phyloP scores from a whole-genome alignment of 2,113 vertebrate genomes.

The Clupea harengus region DNA sequence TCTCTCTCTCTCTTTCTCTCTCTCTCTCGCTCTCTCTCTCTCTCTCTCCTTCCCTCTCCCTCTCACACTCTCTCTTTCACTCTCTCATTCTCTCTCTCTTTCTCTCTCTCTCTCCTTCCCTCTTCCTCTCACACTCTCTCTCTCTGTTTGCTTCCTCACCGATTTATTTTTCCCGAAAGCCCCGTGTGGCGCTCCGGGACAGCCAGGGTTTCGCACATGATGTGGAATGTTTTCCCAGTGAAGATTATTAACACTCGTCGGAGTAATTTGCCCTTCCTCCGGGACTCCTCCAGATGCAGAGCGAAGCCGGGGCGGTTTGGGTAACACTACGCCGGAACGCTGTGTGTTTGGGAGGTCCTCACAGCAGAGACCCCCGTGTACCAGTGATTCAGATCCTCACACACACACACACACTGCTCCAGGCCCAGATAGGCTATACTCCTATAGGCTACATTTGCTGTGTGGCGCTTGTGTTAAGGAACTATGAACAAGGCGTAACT shows the following conservation, averaged over 20 bases:
- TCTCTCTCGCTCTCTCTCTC: conserved; percentile 23
- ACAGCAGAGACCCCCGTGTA: background rate
- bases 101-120: conserved; percentile 27
- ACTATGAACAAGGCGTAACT: too few relatives aligned
- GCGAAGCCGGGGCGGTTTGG: background rate
- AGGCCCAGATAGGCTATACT: too few relatives aligned
- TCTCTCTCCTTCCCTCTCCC: conserved; percentile 44
- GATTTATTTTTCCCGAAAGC: conserved; percentile 57
- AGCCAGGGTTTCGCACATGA: conserved; percentile 61
- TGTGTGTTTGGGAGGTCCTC: background rate
- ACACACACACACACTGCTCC: background rate
- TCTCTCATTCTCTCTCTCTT: conserved; percentile 19
- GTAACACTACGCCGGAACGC: background rate
- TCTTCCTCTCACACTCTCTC: conserved; percentile 19
- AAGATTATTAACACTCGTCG: conserved; percentile 59
- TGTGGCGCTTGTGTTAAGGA: too few relatives aligned
- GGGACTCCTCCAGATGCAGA: background rate
- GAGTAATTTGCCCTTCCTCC: background rate
- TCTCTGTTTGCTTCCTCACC: conserved; percentile 38
- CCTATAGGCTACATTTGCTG: too few relatives aligned
- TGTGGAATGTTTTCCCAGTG: conserved; percentile 63
- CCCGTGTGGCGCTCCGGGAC: conserved; percentile 50
- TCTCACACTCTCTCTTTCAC: conserved; percentile 26
- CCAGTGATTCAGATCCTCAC: background rate
- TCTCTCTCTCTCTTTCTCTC: conserved; percentile 12